Conservation (phyloP, 2,888 invertebrate species). For the Agrotis clavis region DNA sequence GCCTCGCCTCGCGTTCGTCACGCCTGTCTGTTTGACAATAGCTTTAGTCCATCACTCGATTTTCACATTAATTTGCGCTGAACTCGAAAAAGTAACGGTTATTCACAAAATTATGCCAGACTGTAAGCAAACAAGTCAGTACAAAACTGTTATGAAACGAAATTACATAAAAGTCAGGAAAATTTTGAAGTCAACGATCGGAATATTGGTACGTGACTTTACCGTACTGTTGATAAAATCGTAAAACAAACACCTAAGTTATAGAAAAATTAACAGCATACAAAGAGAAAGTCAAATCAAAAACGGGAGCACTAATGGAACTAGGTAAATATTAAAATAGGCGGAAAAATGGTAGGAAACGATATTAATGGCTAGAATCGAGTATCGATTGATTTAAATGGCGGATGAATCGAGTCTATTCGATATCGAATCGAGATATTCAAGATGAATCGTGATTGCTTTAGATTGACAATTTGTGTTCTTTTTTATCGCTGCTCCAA, state of each 20-base stretch:
- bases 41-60: too few relatives aligned
- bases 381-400: conserved; percentile 73
- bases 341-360: conserved; percentile 69
- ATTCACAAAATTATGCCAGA: too few relatives aligned
- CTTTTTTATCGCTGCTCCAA: conserved; percentile 61
- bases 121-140: too few relatives aligned
- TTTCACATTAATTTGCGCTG: too few relatives aligned
- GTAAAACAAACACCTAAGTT: conserved; percentile 14
- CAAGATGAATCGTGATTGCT: conserved; percentile 66
- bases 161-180: background rate
- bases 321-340: conserved; percentile 69
- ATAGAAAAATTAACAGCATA: conserved; percentile 18
- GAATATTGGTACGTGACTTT: background rate
- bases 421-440: conserved; percentile 65
- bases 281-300: conserved; percentile 41
- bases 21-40: too few relatives aligned
- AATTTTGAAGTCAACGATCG: background rate
- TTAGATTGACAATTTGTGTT: conserved; percentile 70
- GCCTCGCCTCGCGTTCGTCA: too few relatives aligned
- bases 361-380: conserved; percentile 69
- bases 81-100: too few relatives aligned
- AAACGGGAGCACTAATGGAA: conserved; percentile 62
- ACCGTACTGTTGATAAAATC: conserved; percentile 4
- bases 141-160: background rate
- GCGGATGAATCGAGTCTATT: conserved; percentile 66